Percentiles rank a stretch among this genome's conserved stretches.
Conservation (phyloP, 1,140 invertebrate genomes). For the Periplaneta americana region DNA sequence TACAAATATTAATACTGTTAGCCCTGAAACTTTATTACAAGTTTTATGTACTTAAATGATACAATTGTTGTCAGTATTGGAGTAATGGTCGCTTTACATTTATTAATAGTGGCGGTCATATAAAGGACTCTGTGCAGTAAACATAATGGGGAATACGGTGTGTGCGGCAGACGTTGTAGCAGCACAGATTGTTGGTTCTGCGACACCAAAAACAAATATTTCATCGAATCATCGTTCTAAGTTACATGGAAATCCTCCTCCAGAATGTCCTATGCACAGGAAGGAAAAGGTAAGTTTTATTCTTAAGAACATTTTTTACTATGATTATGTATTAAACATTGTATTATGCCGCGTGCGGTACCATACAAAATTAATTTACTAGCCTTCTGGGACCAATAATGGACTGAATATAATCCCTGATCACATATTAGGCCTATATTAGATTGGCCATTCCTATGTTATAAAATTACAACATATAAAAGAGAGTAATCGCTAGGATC, state of each 20-base stretch:
- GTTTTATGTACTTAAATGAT: too few relatives aligned
- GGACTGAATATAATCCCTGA: too few relatives aligned
- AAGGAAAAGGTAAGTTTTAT: background rate
- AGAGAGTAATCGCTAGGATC: too few relatives aligned
- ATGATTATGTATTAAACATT: background rate
- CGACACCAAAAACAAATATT: background rate
- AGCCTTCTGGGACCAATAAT: too few relatives aligned
- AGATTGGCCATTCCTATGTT: too few relatives aligned
- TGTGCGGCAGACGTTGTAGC: background rate
- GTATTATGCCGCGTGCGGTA: too few relatives aligned
- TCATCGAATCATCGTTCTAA: background rate
- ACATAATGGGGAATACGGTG: slow-evolving; percentile 2
- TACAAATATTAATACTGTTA: too few relatives aligned
- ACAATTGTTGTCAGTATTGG: background rate
- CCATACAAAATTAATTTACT: too few relatives aligned
- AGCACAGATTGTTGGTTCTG: slow-evolving; percentile 2
- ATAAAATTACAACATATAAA: too few relatives aligned
- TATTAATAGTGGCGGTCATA: background rate
- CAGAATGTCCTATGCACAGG: slow-evolving; percentile 4
- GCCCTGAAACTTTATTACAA: too few relatives aligned
- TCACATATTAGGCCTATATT: too few relatives aligned
- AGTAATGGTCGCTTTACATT: background rate
- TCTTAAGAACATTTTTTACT: background rate
- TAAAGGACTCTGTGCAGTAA: too few relatives aligned
- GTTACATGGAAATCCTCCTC: background rate